Evolutionary conservation across 2,888 invertebrate species (phyloP), one percentile per base, ranked within the genome.

Genomic region (Eurois occulta): DNA sequence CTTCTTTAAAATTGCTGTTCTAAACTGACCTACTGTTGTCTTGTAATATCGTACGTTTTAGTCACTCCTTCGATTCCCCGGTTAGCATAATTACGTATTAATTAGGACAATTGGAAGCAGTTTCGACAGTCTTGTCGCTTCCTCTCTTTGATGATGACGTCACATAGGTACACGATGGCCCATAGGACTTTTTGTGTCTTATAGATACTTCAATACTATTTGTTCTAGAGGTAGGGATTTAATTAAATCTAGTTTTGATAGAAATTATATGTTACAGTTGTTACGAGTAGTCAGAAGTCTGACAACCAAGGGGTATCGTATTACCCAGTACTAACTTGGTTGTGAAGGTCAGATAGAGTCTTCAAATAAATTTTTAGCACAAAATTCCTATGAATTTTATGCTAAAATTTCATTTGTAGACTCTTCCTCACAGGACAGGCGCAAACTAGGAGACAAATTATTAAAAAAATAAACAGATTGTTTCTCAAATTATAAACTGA

Each of bases 91-190:
- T 81, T 81, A 60, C 81, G 85, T 48, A 48, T 66, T 81, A 73
- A 81, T 94, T 92, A 90, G 88, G 89, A 78, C 92, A 94, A 94
- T 94, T 94, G 92, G 87, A 75, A 85, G 85, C 85, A 86, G 85
- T 90, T 90, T 88, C 81, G 87, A 86, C 88, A 86, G 87, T 90
- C 60, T 83, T 75, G 91, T 81, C 90, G 92, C 88, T 91, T 91
- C 90, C 90, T 87, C 80, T 62, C 88, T 88, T 91, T 92, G 89
- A 90, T 87, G 83, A 55, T 68, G 72, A 52, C n/a, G 43, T 55
- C n/a, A 60, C 60, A 79, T 71, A 13, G 10, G 32, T 76, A 41
- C 16, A 65, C 8, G 58, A 10, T 65, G 48, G 43, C 18, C 21
- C 5, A 41, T 58, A 8, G 4, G 1, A 55, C 32, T 58, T 76